Evolutionary conservation across 2,888 invertebrate species (phyloP).

Genomic region (Ormyrus labotus): DNA sequence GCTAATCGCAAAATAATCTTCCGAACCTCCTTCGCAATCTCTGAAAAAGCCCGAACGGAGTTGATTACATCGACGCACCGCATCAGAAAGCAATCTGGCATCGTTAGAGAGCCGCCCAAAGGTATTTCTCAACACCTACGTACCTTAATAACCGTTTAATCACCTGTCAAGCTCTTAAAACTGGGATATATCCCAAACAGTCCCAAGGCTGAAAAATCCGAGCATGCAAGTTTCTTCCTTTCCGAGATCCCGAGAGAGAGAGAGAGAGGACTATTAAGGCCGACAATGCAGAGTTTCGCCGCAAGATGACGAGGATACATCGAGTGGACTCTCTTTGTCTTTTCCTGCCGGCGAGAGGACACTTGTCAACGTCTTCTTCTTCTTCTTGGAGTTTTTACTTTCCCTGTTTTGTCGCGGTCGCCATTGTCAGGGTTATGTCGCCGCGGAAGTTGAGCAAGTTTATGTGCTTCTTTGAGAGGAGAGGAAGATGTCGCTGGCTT

Average conservation of each 20-base stretch:
- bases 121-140: no score
- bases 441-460: not conserved
- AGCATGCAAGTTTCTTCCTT: not conserved
- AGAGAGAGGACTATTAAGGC: not conserved
- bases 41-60: no score
- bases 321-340: conserved; percentile 1
- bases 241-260: not conserved
- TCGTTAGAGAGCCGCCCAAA: no score
- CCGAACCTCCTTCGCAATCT: no score
- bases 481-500: no score
- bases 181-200: not conserved
- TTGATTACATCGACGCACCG: no score
- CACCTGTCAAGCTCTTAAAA: no score
- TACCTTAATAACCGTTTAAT: no score
- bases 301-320: conserved; percentile 6
- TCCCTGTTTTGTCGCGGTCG: not conserved
- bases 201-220: not conserved
- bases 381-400: not conserved
- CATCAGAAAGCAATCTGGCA: no score
- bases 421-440: not conserved
- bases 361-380: conserved; percentile 15
- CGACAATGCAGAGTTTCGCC: not conserved
- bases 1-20: no score
- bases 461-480: not conserved
- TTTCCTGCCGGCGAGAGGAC: not conserved